Evolutionary conservation across 2,797 vertebrate genomes (phyloP), one percentile per base, ranked within the genome.

Genomic region (Clamator glandarius): DNA sequence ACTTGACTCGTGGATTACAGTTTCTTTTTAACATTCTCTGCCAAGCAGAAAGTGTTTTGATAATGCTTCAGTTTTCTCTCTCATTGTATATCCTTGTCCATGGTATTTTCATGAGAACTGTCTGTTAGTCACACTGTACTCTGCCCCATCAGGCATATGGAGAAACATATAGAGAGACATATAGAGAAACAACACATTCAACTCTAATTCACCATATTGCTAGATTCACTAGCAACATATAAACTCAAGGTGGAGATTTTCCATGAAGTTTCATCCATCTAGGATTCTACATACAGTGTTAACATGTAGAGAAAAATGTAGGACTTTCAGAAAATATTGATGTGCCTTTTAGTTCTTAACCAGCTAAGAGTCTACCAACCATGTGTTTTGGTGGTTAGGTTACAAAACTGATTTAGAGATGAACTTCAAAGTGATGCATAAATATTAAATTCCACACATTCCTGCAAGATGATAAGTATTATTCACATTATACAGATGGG

Each of bases 381-480:
- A 8, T 25, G 12, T 48, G 25, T 75, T 79, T 41, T 58, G 73
- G 62, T 90, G 61, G 74, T 64, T 33, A 74, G 36, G 55, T 88
- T 90, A 74, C 50, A 92, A 77, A 75, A 90, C 0, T 55, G 57
- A 90, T 76, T 74, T 80, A 61, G 67, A 77, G 41, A 92, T 79
- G 46, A 90, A 77, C 78, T 89, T 89, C 66, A 77, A 82, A 85
- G 69, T 58, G 21, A 83, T 77, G 57, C 61, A 77, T 80, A 90
- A 95, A 70, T 63, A 87, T 58, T 80, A 87, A 87, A 93, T 92
- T 90, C 81, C 42, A 64, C n/a, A 44, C 42, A 75, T 93, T 89
- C 81, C 72, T 25, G 3, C 48, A 33, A 62, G 58, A 95, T 77
- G 13, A 14, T 57, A 57, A 85, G 48, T 82, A 82, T 85, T 85